A percentile compares a stretch with the other conserved stretches of the same genome.
Evolutionary conservation across 2,113 vertebrate species (phyloP).

Genomic region (Cichladusa arquata): DNA sequence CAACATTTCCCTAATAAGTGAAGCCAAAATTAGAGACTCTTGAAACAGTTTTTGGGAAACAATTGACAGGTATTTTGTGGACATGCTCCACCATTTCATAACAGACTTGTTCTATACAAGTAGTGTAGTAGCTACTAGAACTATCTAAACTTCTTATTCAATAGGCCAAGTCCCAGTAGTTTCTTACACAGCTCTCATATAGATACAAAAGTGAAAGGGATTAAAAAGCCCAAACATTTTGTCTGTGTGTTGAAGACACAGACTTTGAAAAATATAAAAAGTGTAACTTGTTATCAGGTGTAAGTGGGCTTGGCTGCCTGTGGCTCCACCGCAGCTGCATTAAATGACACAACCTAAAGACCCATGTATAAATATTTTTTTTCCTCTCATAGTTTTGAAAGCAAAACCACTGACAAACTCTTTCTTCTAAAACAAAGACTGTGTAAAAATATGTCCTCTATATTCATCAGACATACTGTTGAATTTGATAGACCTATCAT

Average conservation of each 20-base stretch:
- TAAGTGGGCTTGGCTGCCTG: background rate
- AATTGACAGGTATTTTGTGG: background rate
- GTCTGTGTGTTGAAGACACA: background rate
- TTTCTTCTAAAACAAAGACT: constrained; percentile 40
- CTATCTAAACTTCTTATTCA: background rate
- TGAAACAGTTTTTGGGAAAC: background rate
- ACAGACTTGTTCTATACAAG: background rate
- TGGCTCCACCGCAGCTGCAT: background rate
- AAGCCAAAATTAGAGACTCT: background rate
- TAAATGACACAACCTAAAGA: background rate
- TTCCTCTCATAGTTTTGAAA: background rate
- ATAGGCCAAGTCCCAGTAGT: background rate
- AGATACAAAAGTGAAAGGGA: background rate
- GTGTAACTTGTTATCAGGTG: background rate
- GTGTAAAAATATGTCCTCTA: constrained; percentile 51
- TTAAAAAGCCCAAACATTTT: background rate
- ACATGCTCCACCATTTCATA: background rate
- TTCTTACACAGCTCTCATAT: background rate
- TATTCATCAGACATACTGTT: constrained; percentile 58
- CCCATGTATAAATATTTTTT: background rate
- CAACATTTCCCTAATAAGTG: background rate
- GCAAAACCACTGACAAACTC: background rate
- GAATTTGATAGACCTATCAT: constrained; percentile 68
- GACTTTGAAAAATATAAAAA: background rate
- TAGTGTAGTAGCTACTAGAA: background rate